phyloP scores from a whole-genome alignment of 35 echinoderm and acorn worm genomes.

The Heliocidaris erythrogramma region DNA sequence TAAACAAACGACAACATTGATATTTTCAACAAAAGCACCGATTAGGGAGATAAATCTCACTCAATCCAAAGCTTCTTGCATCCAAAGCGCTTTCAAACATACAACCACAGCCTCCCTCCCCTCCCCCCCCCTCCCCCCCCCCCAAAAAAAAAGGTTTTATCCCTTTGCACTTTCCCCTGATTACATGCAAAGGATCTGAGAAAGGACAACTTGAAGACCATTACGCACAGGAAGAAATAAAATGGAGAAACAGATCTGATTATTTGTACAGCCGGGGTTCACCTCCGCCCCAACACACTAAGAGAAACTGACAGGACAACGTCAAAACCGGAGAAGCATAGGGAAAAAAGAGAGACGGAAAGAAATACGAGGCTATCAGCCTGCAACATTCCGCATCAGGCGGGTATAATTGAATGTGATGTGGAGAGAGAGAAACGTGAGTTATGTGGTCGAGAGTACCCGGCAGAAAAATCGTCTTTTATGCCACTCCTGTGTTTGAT shows the following conservation, averaged over 20 bases:
- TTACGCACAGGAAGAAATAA: neutral
- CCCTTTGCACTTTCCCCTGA: too few relatives aligned
- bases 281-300: neutral
- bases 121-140: too few relatives aligned
- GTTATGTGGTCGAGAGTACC: neutral
- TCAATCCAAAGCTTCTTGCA: too few relatives aligned
- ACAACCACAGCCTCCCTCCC: too few relatives aligned
- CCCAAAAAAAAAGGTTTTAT: too few relatives aligned
- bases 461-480: neutral
- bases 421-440: neutral
- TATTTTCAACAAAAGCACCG: too few relatives aligned
- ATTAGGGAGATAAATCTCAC: too few relatives aligned
- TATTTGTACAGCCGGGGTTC: constrained; percentile 8
- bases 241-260: constrained; percentile 17
- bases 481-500: neutral
- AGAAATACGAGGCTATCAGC: neutral
- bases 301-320: constrained; percentile 1
- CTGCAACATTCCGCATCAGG: neutral
- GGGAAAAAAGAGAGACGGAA: neutral
- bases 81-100: too few relatives aligned
- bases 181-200: too few relatives aligned
- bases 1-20: too few relatives aligned
- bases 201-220: neutral
- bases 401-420: neutral
- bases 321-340: neutral